phyloP scores from a whole-genome alignment of 2,797 vertebrate species.

The Tinamus major region DNA sequence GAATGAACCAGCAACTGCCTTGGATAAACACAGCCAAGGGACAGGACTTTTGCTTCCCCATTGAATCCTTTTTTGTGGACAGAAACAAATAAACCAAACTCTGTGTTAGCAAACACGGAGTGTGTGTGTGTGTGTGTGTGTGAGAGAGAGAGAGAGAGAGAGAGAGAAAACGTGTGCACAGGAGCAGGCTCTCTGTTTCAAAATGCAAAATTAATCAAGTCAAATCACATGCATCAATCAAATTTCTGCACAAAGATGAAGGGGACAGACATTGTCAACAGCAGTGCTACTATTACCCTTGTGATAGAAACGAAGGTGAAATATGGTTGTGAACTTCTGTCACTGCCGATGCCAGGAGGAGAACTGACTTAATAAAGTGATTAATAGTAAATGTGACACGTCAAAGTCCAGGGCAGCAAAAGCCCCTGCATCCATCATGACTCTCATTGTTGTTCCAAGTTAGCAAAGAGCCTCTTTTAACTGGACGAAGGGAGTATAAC shows the following conservation, averaged over 20 bases:
- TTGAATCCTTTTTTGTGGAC: background rate
- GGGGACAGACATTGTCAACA: accelerated
- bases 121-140: background rate
- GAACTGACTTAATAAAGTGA: background rate
- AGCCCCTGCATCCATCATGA: background rate
- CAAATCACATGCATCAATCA: background rate
- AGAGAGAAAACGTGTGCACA: no score
- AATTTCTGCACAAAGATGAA: background rate
- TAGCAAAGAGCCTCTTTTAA: background rate
- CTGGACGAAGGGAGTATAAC: background rate
- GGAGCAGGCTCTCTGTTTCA: background rate
- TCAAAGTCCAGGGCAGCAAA: background rate
- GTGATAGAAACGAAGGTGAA: background rate
- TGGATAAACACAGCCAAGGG: background rate
- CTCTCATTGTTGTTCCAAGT: background rate
- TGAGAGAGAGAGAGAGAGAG: background rate
- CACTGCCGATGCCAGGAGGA: background rate
- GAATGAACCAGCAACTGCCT: background rate
- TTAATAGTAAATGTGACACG: background rate
- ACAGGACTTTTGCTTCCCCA: no score
- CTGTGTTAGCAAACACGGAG: background rate
- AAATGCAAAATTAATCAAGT: background rate
- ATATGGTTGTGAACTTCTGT: background rate
- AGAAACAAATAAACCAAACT: no score
- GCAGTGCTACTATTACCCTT: background rate